Evolutionary conservation across 2,113 vertebrate species (phyloP).

Genomic region (Arvicanthis niloticus): DNA sequence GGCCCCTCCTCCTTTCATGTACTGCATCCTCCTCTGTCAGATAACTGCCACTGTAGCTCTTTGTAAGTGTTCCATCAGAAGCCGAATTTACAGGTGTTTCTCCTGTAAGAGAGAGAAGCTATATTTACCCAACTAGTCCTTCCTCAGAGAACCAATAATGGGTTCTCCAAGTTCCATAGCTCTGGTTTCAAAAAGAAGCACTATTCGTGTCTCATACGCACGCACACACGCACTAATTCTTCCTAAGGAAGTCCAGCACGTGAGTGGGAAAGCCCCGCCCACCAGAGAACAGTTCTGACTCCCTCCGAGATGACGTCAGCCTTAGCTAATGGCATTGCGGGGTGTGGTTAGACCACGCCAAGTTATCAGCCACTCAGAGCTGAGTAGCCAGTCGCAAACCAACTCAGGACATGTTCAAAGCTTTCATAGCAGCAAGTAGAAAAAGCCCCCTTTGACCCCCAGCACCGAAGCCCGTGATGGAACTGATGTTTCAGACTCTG

Average conservation of each 20-base stretch:
- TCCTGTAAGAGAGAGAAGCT: background rate
- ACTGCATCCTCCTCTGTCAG: background rate
- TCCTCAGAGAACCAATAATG: background rate
- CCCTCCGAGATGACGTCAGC: background rate
- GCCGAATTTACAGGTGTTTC: background rate
- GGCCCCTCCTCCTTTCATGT: background rate
- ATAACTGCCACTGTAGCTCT: background rate
- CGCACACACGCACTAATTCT: no score
- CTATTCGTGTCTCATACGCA: background rate
- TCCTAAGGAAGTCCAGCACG: background rate
- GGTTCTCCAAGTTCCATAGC: background rate
- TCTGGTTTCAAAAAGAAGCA: background rate
- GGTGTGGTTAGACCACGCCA: background rate
- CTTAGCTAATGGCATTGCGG: background rate
- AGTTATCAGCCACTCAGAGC: background rate
- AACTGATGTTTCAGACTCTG: background rate
- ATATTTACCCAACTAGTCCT: background rate
- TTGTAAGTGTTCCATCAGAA: slow-evolving; percentile 42
- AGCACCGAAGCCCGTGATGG: background rate
- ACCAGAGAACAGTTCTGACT: background rate
- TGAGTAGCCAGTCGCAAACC: background rate
- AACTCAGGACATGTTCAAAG: background rate
- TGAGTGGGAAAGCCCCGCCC: background rate
- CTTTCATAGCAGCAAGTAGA: background rate
- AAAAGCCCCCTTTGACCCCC: background rate